Evolutionary conservation across 2,797 vertebrate species (phyloP), one percentile per base, ranked within the genome.

Genomic region (Huso huso): DNA sequence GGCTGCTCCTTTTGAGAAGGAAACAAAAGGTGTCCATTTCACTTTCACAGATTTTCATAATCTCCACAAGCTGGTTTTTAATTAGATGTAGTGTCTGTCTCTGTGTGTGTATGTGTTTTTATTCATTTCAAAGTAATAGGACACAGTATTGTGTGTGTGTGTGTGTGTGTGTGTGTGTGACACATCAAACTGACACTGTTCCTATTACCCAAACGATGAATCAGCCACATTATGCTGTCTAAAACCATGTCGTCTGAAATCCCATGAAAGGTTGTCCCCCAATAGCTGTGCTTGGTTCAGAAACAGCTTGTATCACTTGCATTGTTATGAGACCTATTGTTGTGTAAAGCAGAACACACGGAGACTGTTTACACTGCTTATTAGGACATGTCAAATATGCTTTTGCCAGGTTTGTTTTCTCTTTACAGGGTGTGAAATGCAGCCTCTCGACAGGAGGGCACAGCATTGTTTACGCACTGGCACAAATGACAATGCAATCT

Each of bases 51-150:
- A 58, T 58, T n/a, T 58, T 11, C 12, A n/a, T 15, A 58, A 13
- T 58, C 12, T 53, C 12, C 12, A 37, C 37, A 53, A 6, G 6
- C 55, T 7, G 55, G 2, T 11, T 6, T 58, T 58, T 58, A 58
- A 58, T 58, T 58, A 11, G 10, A 11, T n/a, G 10, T 13, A 58
- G 10, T 2, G 55, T 58, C 55, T 58, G 55, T 58, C 6, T 58
- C 5, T 58, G 11, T n/a, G 12, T 5, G 10, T 58, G 55, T 37
- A 1, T 50, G 37, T 8, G 48, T 66, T 37, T 48, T 55, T 57
- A n/a, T 13, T 66, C 65, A n/a, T 66, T 55, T 66, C 48, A 66
- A 59, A 60, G 13, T 6, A 58, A 15, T 15, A 48, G 7, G 53
- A 48, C 51, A 11, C 10, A 52, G n/a, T 49, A 52, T 66, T 66